These are phyloP conservation scores for Drosophila watanabei DNA, from an alignment of 1,140 invertebrate genomes.

Conservation along the genomic window DNA sequence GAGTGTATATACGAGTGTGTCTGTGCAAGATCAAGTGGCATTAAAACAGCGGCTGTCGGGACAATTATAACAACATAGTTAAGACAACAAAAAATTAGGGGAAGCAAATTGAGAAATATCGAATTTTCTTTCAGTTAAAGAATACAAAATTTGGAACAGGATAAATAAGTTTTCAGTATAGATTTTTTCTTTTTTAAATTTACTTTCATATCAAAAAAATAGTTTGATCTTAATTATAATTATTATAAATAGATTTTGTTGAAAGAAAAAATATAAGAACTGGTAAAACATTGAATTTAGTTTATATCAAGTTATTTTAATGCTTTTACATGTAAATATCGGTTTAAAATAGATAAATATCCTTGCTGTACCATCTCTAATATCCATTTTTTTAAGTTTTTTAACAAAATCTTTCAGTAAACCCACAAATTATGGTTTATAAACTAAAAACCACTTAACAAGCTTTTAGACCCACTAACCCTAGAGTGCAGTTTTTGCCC, in stretches of 20 bases:
- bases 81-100: background rate
- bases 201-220: too few species aligned
- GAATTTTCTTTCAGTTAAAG: background rate
- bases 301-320: background rate
- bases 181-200: too few species aligned
- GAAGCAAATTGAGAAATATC: background rate
- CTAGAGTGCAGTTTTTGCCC: slow-evolving; percentile 3
- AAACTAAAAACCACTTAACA: slow-evolving; percentile 3
- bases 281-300: background rate
- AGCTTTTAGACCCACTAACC: background rate
- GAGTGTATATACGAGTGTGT: slow-evolving; percentile 14
- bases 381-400: background rate
- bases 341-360: background rate
- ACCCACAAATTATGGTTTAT: background rate
- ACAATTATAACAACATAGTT: slow-evolving; percentile 33
- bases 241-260: too few species aligned
- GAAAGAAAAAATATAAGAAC: background rate
- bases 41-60: slow-evolving; percentile 46
- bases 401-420: background rate
- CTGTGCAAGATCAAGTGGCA: slow-evolving; percentile 65
- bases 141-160: background rate
- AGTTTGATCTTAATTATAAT: too few species aligned
- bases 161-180: background rate
- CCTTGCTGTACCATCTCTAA: background rate
- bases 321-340: background rate